These are phyloP conservation scores for Apeira syringaria DNA, from an alignment of 2,888 invertebrate species.

Conservation along the genomic window DNA sequence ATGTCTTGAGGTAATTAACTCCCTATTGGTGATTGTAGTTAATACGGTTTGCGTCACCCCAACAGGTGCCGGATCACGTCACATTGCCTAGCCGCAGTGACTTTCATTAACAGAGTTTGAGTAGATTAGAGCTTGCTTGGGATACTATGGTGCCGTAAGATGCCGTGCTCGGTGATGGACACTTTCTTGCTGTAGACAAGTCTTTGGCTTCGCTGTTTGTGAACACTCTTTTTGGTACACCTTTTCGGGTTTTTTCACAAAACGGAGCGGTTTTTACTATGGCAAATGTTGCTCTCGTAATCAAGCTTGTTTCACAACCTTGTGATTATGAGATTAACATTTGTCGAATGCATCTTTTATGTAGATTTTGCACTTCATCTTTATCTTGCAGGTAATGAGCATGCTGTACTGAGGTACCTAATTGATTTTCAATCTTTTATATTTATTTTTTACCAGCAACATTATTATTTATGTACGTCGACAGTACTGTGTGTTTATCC, in stretches of 20 bases:
- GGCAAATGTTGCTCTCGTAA: conserved; percentile 14
- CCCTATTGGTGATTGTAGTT: conserved; percentile 80
- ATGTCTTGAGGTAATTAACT: conserved; percentile 83
- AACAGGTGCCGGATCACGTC: conserved; percentile 48
- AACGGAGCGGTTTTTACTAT: conserved; percentile 17
- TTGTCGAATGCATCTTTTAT: conserved; percentile 24
- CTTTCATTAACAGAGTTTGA: conserved; percentile 58
- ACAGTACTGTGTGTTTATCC: conserved; percentile 1
- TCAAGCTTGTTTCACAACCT: conserved; percentile 3
- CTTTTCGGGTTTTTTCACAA: conserved; percentile 11
- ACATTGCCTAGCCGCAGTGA: conserved; percentile 27
- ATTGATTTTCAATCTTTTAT: neutral
- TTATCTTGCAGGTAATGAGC: conserved; percentile 28
- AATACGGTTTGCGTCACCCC: conserved; percentile 64
- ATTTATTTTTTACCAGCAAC: neutral
- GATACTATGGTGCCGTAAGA: conserved; percentile 54
- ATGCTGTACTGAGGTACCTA: conserved; percentile 18
- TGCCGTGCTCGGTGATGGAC: conserved; percentile 63
- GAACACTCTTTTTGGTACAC: conserved; percentile 26
- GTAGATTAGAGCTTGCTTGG: conserved; percentile 74
- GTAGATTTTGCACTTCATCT: conserved; percentile 20
- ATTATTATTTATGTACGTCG: neutral
- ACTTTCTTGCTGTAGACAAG: conserved; percentile 38
- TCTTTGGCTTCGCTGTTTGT: conserved; percentile 32
- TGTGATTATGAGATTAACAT: conserved; percentile 32